phyloP scores from a whole-genome alignment of 2,888 invertebrate species.

The Drosophila eohydei region DNA sequence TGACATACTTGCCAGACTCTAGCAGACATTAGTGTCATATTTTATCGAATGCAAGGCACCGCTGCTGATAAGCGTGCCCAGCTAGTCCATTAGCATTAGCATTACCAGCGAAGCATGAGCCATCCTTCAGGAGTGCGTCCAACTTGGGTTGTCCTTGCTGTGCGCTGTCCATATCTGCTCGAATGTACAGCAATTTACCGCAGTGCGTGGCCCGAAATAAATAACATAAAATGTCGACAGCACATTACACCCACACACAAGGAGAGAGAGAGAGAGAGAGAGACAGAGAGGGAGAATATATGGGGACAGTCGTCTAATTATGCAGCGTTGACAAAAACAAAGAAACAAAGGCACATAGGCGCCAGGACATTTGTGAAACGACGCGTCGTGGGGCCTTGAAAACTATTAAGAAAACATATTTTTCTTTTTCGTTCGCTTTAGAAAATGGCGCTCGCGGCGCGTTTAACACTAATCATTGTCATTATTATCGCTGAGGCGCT shows the following conservation, averaged over 20 bases:
- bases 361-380: constrained; percentile 48
- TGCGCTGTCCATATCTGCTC: constrained; percentile 20
- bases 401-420: constrained; percentile 77
- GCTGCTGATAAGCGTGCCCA: constrained; percentile 33
- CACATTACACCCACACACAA: constrained; percentile 58
- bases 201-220: constrained; percentile 62
- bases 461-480: constrained; percentile 76
- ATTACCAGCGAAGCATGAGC: constrained; percentile 23
- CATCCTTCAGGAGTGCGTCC: constrained; percentile 36
- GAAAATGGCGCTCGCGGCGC: constrained; percentile 65
- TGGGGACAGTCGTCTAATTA: constrained; percentile 58
- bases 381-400: constrained; percentile 27
- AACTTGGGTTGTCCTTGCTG: constrained; percentile 24
- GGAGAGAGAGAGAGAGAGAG: background rate
- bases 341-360: constrained; percentile 39
- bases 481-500: constrained; percentile 54
- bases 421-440: constrained; percentile 33
- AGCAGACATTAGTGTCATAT: constrained; percentile 36
- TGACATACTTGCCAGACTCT: constrained; percentile 4
- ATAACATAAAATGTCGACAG: constrained; percentile 66
- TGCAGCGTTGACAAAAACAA: constrained; percentile 76
- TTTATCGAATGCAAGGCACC: constrained; percentile 31
- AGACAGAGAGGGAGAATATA: background rate
- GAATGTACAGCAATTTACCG: constrained; percentile 37
- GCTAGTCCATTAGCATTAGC: constrained; percentile 41